A percentile compares a stretch with the other conserved stretches of the same genome.
These are phyloP conservation scores for Staurois parvus DNA, from an alignment of 2,797 vertebrate genomes.

Conservation along the genomic window DNA sequence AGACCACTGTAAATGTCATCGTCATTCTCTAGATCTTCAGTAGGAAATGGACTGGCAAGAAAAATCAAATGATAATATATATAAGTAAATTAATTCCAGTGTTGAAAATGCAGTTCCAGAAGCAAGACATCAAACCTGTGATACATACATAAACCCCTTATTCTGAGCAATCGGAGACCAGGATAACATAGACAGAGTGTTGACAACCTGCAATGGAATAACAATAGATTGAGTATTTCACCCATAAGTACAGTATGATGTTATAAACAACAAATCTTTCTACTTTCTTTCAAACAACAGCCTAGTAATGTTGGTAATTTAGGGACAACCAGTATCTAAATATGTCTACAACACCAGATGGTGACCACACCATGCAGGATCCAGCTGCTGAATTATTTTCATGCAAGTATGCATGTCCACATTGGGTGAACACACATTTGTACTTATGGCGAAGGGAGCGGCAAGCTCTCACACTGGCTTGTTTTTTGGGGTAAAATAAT, in stretches of 20 bases:
- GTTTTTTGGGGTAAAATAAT: too few species aligned
- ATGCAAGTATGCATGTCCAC: too few species aligned
- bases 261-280: too few species aligned
- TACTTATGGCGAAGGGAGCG: too few species aligned
- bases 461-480: too few species aligned
- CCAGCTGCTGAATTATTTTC: too few species aligned
- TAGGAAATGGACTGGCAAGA: conserved; percentile 84
- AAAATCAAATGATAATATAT: not conserved
- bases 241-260: not conserved
- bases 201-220: conserved; percentile 80
- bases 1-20: conserved; percentile 92
- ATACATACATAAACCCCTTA: conserved; percentile 83
- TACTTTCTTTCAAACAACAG: too few species aligned
- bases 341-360: too few species aligned
- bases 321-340: too few species aligned
- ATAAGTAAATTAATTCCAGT: not conserved
- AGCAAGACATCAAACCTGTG: not conserved
- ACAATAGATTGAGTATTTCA: not conserved
- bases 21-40: conserved; percentile 79
- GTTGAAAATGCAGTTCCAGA: not conserved
- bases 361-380: too few species aligned
- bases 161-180: conserved; percentile 79
- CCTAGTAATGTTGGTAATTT: too few species aligned
- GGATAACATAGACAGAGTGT: conserved; percentile 86
- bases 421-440: too few species aligned